phyloP scores from a whole-genome alignment of 2,888 invertebrate species.

The Diloba caeruleocephala region DNA sequence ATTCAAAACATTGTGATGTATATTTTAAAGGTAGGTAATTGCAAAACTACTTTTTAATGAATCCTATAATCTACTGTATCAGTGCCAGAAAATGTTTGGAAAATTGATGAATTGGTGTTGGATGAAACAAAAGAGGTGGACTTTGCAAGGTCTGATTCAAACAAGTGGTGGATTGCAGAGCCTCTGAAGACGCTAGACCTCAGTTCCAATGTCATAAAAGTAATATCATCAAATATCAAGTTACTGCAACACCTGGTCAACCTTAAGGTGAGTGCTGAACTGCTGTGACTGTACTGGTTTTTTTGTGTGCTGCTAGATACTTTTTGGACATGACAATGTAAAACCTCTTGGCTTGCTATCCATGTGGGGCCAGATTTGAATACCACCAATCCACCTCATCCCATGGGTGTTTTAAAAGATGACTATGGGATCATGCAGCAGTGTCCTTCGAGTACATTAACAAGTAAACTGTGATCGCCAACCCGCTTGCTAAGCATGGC shows the following conservation, averaged over 20 bases:
- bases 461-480: too few species aligned
- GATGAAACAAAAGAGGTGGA: conserved; percentile 90
- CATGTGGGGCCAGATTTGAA: too few species aligned
- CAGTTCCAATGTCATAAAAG: conserved; percentile 92
- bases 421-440: too few species aligned
- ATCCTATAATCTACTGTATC: conserved; percentile 35
- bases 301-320: too few species aligned
- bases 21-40: too few species aligned
- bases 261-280: conserved; percentile 90
- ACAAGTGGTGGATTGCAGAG: conserved; percentile 95
- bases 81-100: conserved; percentile 94
- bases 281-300: conserved; percentile 5
- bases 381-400: too few species aligned
- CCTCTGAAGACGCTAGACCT: conserved; percentile 94
- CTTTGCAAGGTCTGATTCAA: conserved; percentile 87
- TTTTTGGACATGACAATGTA: too few species aligned
- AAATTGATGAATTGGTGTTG: conserved; percentile 91
- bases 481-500: too few species aligned
- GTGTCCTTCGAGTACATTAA: too few species aligned
- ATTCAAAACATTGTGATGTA: too few species aligned
- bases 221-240: conserved; percentile 91
- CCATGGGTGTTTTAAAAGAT: too few species aligned
- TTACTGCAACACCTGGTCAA: conserved; percentile 91
- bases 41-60: too few species aligned
- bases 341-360: background rate